Percentiles rank a stretch among this genome's conserved stretches.
Conservation (phyloP, 2,113 vertebrate genomes). For the Garra rufa region DNA sequence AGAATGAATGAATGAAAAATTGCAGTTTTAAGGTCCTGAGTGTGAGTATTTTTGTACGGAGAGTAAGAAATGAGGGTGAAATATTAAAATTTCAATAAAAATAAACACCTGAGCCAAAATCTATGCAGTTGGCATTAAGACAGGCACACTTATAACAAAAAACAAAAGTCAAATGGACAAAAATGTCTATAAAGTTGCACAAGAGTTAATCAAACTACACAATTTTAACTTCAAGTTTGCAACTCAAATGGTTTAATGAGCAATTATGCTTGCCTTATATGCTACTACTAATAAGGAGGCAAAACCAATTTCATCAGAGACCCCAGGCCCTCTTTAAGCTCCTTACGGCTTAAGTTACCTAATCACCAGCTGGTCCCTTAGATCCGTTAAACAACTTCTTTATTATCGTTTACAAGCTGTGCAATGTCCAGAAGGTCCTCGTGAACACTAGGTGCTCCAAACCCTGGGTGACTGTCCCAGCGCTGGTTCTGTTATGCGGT, state of each 20-base stretch:
- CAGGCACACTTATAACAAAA: no score
- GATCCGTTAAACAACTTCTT: conserved; percentile 20
- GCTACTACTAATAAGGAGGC: not conserved
- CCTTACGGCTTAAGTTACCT: conserved; percentile 38
- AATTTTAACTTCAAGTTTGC: not conserved
- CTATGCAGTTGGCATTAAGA: no score
- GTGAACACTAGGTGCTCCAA: not conserved
- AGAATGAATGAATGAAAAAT: no score
- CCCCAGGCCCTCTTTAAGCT: conserved; percentile 36
- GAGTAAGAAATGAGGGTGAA: no score
- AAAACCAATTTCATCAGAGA: not conserved
- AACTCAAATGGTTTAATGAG: not conserved
- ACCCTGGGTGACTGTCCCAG: not conserved
- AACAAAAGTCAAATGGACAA: no score
- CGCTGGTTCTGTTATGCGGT: not conserved
- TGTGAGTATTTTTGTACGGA: no score
- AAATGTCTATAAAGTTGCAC: no score
- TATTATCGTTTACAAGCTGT: conserved; percentile 25
- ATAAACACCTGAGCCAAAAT: no score
- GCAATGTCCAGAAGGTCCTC: not conserved
- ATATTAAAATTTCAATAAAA: no score
- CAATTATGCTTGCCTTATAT: not conserved
- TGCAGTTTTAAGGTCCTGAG: no score
- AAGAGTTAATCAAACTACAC: not conserved
- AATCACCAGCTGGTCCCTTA: conserved; percentile 42